Base-by-base conservation (phyloP, 2,797 vertebrate species). In the Diceros bicornis region DNA sequence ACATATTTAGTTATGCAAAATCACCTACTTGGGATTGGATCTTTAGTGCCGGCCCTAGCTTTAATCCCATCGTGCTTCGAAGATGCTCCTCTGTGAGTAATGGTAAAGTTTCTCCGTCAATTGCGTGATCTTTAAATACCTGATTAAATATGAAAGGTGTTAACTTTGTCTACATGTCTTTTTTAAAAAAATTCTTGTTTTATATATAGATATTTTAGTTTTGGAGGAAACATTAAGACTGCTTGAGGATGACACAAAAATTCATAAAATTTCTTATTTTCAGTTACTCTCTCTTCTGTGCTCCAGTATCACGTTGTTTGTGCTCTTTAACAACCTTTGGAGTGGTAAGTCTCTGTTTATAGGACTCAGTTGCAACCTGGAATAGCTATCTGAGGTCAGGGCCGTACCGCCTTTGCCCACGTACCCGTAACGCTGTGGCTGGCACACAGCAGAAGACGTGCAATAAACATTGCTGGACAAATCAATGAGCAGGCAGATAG, bases 71-170 rank as follows among this genome's bases (percentile, higher is more conserved):
- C 29, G 99, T 99, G 95, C 99, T 99, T 97, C 99, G 98, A 50
- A 99, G 99, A 97, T 99, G 99, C 71, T 99, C 99, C 96, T 99
- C 99, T 89, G 99, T 99, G 86, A 99, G 99, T n/a, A 99, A 98
- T 0, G 99, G 99, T 82, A 99, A 98, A 0, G 99, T 99, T 99
- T 99, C 99, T 87, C 99, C 99, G 79, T 99, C 99, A 92, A 99
- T 99, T 98, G 99, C 99, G 32, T 99, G 99, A 89, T 99, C 99
- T 98, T 99, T 99, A 98, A 99, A 99, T 4, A 99, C 98, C 99
- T 99, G 97, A 85, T 44, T 61, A 98, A 93, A 97, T 32, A 96
- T 52, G 91, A 93, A 97, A 87, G 21, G 18, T 55, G 62, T 94
- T 84, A 94, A 50, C 32, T 71, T 90, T 66, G 4, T 75, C 29